Conservation (phyloP, 2,888 invertebrate species). For the Dasypolia templi region DNA sequence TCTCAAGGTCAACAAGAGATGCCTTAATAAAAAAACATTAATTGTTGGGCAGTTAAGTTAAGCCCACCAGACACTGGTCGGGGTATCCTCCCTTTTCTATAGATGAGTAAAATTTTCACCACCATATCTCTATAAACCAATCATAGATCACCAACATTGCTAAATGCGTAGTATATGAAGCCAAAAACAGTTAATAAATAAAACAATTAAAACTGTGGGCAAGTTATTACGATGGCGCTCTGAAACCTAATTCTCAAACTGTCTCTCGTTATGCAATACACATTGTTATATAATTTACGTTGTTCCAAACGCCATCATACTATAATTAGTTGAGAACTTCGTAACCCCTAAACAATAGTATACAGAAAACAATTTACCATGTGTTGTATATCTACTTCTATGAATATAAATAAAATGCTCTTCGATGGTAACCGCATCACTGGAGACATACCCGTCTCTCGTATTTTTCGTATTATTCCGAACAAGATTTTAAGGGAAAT, state of each 20-base stretch:
- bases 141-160: too few relatives aligned
- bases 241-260: conserved; percentile 53
- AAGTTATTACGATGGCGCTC: conserved; percentile 3
- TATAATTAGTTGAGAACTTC: conserved; percentile 50
- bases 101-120: too few relatives aligned
- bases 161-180: too few relatives aligned
- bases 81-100: too few relatives aligned
- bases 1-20: too few relatives aligned
- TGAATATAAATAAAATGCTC: background rate
- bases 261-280: conserved; percentile 47
- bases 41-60: too few relatives aligned
- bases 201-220: background rate
- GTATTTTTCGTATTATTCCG: too few relatives aligned
- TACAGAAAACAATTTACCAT: conserved; percentile 11
- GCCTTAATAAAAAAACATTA: too few relatives aligned
- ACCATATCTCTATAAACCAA: too few relatives aligned
- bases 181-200: background rate
- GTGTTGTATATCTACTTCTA: background rate
- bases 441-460: too few relatives aligned
- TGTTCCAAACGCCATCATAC: conserved; percentile 21
- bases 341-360: conserved; percentile 25
- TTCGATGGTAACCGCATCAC: too few relatives aligned
- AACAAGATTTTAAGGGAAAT: background rate
- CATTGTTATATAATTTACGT: conserved; percentile 45
- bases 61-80: too few relatives aligned